Evolutionary conservation across 2,797 vertebrate species (phyloP).

Genomic region (Microchirus variegatus): DNA sequence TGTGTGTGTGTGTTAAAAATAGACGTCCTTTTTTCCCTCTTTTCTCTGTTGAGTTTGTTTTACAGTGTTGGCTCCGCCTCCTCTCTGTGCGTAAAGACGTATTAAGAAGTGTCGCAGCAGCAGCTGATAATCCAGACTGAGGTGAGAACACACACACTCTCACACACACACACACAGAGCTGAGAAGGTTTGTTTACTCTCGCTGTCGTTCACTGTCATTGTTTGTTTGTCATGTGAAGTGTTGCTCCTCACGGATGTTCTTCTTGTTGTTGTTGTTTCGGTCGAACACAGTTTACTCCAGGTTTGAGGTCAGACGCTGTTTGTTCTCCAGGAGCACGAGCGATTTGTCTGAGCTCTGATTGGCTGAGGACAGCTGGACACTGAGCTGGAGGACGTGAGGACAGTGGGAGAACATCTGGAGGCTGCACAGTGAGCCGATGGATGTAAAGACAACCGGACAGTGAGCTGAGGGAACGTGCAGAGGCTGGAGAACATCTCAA

Average conservation of each 20-base stretch:
- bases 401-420: too few relatives aligned
- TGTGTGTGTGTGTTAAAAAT: conserved; percentile 53
- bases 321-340: too few relatives aligned
- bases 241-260: not conserved
- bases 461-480: conserved; percentile 48
- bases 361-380: too few relatives aligned
- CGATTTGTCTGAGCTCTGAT: too few relatives aligned
- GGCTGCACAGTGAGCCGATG: too few relatives aligned
- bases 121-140: conserved; percentile 56
- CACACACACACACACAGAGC: not conserved
- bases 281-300: not conserved
- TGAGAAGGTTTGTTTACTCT: not conserved
- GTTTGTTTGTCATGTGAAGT: not conserved
- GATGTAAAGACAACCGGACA: not conserved
- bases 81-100: conserved; percentile 61
- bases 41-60: not conserved
- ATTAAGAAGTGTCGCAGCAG: conserved; percentile 58
- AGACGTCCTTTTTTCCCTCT: conserved; percentile 38
- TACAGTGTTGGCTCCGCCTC: conserved; percentile 59
- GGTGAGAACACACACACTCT: not conserved
- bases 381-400: too few relatives aligned
- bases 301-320: too few relatives aligned
- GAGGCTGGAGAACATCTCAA: conserved; percentile 31
- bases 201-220: too few relatives aligned
- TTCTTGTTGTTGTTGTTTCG: not conserved